phyloP scores from a whole-genome alignment of 1,140 invertebrate species.

The Laupala kohalensis region DNA sequence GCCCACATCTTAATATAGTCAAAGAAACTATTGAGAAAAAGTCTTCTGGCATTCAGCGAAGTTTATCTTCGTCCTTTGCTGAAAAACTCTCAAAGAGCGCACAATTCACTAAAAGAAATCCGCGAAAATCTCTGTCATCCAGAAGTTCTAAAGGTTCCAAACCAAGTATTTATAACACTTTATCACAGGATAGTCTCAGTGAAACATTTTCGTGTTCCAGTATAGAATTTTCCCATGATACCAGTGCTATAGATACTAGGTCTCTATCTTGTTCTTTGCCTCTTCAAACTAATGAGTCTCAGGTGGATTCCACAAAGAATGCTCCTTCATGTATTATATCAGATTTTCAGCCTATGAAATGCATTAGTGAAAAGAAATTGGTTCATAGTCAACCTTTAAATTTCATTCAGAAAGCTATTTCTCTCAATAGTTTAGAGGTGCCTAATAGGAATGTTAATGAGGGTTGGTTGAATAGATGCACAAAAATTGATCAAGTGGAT shows the following conservation, averaged over 20 bases:
- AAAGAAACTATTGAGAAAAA: constrained; percentile 14
- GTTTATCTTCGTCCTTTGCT: constrained; percentile 34
- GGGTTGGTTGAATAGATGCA: constrained; percentile 39
- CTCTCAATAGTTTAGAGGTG: background rate
- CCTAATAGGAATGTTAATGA: constrained; percentile 26
- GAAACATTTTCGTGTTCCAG: background rate
- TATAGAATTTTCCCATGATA: background rate
- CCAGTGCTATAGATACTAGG: background rate
- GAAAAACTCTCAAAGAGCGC: constrained; percentile 55
- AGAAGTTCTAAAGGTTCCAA: constrained; percentile 19
- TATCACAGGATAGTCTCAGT: background rate
- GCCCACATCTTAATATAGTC: constrained; percentile 34
- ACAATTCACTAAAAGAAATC: constrained; percentile 57
- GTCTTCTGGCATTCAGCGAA: background rate
- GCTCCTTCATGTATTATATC: constrained; percentile 15
- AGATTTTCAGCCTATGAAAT: constrained; percentile 22
- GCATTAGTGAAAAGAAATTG: constrained; percentile 20
- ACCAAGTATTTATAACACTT: too few species aligned
- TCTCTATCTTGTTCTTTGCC: background rate
- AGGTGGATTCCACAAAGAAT: background rate
- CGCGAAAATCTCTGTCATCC: constrained; percentile 47
- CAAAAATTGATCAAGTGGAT: constrained; percentile 12
- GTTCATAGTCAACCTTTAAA: constrained; percentile 25
- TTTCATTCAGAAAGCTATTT: constrained; percentile 26
- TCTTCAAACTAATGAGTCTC: background rate